Conservation (phyloP, 2,888 invertebrate species). For the Drosophila affinis region DNA sequence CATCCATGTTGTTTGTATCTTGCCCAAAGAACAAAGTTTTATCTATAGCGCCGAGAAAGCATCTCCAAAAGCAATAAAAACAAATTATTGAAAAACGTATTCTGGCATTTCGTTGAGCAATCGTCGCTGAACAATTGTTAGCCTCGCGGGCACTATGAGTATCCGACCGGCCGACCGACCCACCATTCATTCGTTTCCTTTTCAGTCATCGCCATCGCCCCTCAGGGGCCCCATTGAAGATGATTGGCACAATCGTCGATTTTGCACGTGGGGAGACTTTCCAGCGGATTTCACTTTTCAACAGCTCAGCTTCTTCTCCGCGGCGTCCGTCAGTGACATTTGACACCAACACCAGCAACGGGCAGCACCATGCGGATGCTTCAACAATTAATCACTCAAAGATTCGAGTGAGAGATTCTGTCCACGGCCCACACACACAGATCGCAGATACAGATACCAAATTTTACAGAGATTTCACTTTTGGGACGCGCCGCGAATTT, state of each 20-base stretch:
- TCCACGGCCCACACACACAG: constrained; percentile 22
- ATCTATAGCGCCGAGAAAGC: constrained; percentile 67
- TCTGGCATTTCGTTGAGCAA: constrained; percentile 7
- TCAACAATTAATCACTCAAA: constrained; percentile 58
- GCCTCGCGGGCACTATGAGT: constrained; percentile 28
- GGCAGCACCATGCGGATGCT: constrained; percentile 19
- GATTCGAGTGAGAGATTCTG: constrained; percentile 34
- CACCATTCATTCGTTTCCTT: constrained; percentile 62
- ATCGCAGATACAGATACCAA: constrained; percentile 5
- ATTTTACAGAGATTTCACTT: constrained; percentile 48
- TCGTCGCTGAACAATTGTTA: constrained; percentile 12
- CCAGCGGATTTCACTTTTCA: constrained; percentile 68
- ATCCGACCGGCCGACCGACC: constrained; percentile 40
- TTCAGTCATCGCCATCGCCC: constrained; percentile 51
- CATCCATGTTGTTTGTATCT: constrained; percentile 73
- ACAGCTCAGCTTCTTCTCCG: constrained; percentile 33
- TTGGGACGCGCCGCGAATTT: constrained; percentile 47
- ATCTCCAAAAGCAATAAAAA: constrained; percentile 48
- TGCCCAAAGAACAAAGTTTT: constrained; percentile 81
- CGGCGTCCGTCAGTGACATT: constrained; percentile 57
- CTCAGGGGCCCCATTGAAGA: constrained; percentile 37
- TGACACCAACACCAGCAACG: constrained; percentile 52
- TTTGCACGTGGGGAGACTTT: constrained; percentile 43
- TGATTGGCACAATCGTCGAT: constrained; percentile 72
- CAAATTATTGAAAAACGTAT: constrained; percentile 50